A percentile compares a stretch with the other conserved stretches of the same genome.
These are phyloP conservation scores for Callopanchax toddi DNA, from an alignment of 2,113 vertebrate species.

Conservation along the genomic window DNA sequence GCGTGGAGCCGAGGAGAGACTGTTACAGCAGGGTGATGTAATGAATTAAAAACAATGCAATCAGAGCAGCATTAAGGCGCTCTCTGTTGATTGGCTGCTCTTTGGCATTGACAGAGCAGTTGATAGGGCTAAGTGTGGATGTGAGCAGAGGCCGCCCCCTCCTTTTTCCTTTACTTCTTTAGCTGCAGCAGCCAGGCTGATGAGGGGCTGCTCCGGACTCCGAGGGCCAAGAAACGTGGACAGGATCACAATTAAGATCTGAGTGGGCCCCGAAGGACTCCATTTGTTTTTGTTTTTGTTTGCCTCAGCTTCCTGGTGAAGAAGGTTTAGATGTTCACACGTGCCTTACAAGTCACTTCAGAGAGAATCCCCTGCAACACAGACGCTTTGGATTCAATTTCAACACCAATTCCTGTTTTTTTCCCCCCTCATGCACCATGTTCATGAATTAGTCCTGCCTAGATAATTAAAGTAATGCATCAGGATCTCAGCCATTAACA, in stretches of 20 bases:
- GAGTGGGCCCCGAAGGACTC: slow-evolving; percentile 42
- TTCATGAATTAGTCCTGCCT: slow-evolving; percentile 66
- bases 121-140: slow-evolving; percentile 47
- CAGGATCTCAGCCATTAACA: slow-evolving; percentile 70
- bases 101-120: slow-evolving; percentile 40
- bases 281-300: slow-evolving; percentile 8
- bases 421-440: slow-evolving; percentile 36
- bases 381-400: too few species aligned
- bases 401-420: slow-evolving; percentile 25
- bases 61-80: slow-evolving; percentile 52
- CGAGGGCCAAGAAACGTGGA: slow-evolving; percentile 44
- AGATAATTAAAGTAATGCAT: slow-evolving; percentile 74
- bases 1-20: slow-evolving; percentile 45
- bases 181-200: slow-evolving; percentile 22
- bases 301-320: slow-evolving; percentile 30
- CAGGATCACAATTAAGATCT: slow-evolving; percentile 46
- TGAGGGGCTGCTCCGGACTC: slow-evolving; percentile 40
- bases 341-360: slow-evolving; percentile 45
- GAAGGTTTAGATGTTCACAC: slow-evolving; percentile 37
- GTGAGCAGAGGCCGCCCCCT: slow-evolving; percentile 44
- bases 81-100: slow-evolving; percentile 42
- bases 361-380: slow-evolving; percentile 33
- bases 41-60: slow-evolving; percentile 64
- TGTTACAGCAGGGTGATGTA: slow-evolving; percentile 56
- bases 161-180: slow-evolving; percentile 3